These are phyloP conservation scores for Avahi laniger DNA, from an alignment of 2,797 vertebrate species.

Conservation along the genomic window DNA sequence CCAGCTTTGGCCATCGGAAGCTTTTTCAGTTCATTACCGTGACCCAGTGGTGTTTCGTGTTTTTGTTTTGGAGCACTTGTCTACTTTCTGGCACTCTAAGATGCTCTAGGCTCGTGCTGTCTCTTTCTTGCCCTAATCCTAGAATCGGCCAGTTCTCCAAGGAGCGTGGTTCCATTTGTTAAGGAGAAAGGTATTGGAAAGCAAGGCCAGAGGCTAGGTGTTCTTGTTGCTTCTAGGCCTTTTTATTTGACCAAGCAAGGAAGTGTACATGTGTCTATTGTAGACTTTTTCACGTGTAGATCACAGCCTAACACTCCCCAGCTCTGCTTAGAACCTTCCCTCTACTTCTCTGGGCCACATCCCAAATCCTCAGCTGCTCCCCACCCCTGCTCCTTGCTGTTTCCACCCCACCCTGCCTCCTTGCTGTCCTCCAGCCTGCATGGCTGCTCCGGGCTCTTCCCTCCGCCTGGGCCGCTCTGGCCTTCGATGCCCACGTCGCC, in stretches of 20 bases:
- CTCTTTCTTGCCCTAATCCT: neutral
- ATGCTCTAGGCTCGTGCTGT: neutral
- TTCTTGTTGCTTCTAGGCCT: neutral
- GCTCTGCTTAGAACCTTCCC: neutral
- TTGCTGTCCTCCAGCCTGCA: neutral
- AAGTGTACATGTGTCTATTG: neutral
- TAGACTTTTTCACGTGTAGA: neutral
- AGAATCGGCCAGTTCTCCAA: neutral
- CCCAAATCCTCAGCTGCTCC: neutral
- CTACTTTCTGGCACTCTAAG: no score
- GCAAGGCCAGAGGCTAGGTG: neutral
- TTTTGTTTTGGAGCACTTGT: neutral
- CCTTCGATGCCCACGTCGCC: neutral
- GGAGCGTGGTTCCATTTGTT: neutral
- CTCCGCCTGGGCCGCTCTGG: neutral
- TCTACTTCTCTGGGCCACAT: neutral
- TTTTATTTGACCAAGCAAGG: neutral
- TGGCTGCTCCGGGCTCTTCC: neutral
- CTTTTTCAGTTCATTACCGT: fast-evolving
- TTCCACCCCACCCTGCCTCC: neutral
- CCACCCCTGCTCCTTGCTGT: neutral
- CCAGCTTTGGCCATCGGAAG: neutral
- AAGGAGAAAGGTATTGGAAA: neutral
- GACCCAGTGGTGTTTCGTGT: neutral
- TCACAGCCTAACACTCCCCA: neutral